Base-by-base conservation (phyloP, 2,113 vertebrate genomes). In the Ramphastos sulfuratus region DNA sequence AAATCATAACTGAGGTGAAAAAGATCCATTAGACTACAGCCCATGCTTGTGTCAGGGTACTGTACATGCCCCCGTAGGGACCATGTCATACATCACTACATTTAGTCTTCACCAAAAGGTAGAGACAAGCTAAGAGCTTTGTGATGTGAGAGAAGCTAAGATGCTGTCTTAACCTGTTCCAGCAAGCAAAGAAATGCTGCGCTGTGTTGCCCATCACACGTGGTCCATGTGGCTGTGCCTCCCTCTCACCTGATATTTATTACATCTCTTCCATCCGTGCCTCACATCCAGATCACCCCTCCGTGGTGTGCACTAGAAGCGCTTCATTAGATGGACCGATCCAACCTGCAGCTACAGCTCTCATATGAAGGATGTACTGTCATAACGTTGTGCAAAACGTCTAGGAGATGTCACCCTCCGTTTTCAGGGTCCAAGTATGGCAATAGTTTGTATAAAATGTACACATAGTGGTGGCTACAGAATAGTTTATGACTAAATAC, bases 371-470 rank as follows among this genome's bases (percentile, higher is more conserved):
- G 82, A 77, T 92, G 89, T 63, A 52, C 87, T 85, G 72, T 85
- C 72, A 74, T 52, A 15, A 19, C 56, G 11, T 52, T 54, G 65
- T 95, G 86, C 81, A 83, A 96, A 92, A 89, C 4, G 2, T 73
- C 90, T 44, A n/a, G 33, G 67, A 91, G 79, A 50, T 19, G 83
- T 92, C 84, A 58, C 93, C 66, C 5, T 83, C 92, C 46, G 2
- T 76, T 91, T 87, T 90, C 92, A 74, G 87, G 88, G 89, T 91
- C 39, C 1, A 1, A 85, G 33, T 58, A 93, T 44, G 76, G 87
- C 74, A 84, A 90, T 91, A 92, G 91, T 85, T 85, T 91, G 95
- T 96, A 94, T 94, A 93, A 90, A 88, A 91, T 83, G 94, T 87
- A 82, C 46, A 59, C 79, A 71, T 92, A 89, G 80, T 71, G 75